Base-by-base conservation (phyloP, 2,888 invertebrate genomes). In the Tenthredo scrophulariae region DNA sequence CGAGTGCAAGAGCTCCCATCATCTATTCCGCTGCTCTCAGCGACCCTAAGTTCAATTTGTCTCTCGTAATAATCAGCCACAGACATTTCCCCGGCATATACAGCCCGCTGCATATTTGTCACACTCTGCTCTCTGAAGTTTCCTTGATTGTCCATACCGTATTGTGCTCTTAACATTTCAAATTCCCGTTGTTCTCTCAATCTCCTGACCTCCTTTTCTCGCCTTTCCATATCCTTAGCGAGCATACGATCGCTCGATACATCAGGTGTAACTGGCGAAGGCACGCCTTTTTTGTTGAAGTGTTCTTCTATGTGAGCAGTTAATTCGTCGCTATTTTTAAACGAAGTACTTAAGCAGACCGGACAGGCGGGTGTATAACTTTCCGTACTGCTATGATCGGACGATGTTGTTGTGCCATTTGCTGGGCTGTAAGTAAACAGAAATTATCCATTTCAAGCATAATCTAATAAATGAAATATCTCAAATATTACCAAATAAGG, bases 61-160 rank as follows among this genome's bases (percentile, higher is more conserved):
- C 97, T 94, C 91, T 97, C 97, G 91, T 98, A 97, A 94, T 97
- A 98, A 90, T 98, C 97, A 18, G 97, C 96, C 0, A 97, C 97
- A 6, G 97, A 96, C 94, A 98, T 96, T 90, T 97, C 97, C 13
- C 98, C 98, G 80, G 96, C 96, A 93, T 97, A 97, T 58, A 98
- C 98, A 62, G 98, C 98, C 50, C 97, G 94, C 93, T 97, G 97
- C 94, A 98, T 95, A 91, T 97, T 97, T 86, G 96, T 96, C 22
- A 97, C 96, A 33, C 97, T 97, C 86, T 97, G 96, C 89, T 97
- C 96, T 75, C 96, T 94, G 93, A 96, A 97, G 90, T 97, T 97
- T 7, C 97, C 97, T 90, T 97, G 97, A 91, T 97, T 97, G 91
- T 97, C 97, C 98, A 98, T 98, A 1, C 98, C 98, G 90, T 97